Percentiles rank a stretch among this genome's conserved stretches.
phyloP scores from a whole-genome alignment of 2,113 vertebrate species.

The Illadopsis cleaveri region DNA sequence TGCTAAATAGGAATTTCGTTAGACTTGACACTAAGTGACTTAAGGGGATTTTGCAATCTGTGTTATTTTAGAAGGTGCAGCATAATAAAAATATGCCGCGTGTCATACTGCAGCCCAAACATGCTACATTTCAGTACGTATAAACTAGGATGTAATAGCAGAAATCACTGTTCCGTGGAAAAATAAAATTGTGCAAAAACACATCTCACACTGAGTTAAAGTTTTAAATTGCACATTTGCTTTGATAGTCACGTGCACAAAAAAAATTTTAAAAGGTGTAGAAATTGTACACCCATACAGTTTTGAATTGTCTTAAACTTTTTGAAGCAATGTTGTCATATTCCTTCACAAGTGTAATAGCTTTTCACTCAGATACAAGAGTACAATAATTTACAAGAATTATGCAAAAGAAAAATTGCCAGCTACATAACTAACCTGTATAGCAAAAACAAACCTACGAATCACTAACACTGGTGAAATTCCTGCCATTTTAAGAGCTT shows the following conservation, averaged over 20 bases:
- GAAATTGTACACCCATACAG: not conserved
- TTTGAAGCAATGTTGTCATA: not conserved
- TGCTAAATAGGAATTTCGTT: not conserved
- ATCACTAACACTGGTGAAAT: conserved; percentile 47
- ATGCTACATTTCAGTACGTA: not conserved
- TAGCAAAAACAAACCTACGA: conserved; percentile 52
- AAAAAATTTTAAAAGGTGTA: not conserved
- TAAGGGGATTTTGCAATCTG: not conserved
- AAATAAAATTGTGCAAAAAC: not conserved
- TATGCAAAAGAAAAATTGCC: conserved; percentile 22
- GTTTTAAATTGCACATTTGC: not conserved
- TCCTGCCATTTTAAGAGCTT: conserved; percentile 66
- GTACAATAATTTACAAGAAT: conserved; percentile 50
- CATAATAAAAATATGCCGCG: not conserved
- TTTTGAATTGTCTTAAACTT: not conserved
- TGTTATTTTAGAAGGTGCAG: not conserved
- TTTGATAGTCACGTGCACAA: not conserved
- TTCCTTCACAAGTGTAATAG: conserved; percentile 4
- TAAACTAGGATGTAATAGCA: not conserved
- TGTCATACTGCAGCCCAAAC: not conserved
- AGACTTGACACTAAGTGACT: not conserved
- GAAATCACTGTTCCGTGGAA: not conserved
- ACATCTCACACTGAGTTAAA: not conserved
- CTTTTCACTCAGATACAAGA: conserved; percentile 8
- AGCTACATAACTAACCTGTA: conserved; percentile 36